These are phyloP conservation scores for Mionectes olivaceus DNA, from an alignment of 2,797 vertebrate genomes.

Conservation along the genomic window DNA sequence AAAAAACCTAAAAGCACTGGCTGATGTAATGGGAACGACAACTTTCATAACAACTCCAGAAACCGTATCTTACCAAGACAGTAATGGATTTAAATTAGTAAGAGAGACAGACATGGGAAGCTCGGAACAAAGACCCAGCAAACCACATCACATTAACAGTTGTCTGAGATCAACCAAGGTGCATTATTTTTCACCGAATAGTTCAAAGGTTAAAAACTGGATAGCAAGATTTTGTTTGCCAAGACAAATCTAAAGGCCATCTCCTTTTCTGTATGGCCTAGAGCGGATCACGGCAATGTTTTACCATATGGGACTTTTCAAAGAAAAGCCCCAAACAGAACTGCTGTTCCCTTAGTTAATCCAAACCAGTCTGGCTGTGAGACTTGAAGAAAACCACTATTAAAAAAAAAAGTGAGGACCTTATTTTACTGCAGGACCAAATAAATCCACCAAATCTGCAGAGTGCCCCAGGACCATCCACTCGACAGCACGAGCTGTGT, in stretches of 20 bases:
- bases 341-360: slow-evolving; percentile 33
- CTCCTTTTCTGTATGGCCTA: background rate
- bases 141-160: background rate
- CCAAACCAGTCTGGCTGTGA: background rate
- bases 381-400: background rate
- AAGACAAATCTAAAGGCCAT: background rate
- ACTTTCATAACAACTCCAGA: background rate
- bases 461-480: background rate
- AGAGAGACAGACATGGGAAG: background rate
- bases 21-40: background rate
- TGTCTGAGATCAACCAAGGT: background rate
- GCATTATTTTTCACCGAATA: background rate
- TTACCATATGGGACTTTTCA: slow-evolving; percentile 33
- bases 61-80: background rate
- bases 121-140: background rate
- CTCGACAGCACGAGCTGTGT: background rate
- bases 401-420: background rate
- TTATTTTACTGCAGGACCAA: background rate
- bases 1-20: background rate
- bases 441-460: background rate
- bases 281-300: background rate
- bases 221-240: background rate
- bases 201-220: slow-evolving; percentile 39
- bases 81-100: background rate
- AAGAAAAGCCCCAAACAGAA: slow-evolving; percentile 16